phyloP scores from a whole-genome alignment of 2,888 invertebrate species.

The Pseudoips prasinana region DNA sequence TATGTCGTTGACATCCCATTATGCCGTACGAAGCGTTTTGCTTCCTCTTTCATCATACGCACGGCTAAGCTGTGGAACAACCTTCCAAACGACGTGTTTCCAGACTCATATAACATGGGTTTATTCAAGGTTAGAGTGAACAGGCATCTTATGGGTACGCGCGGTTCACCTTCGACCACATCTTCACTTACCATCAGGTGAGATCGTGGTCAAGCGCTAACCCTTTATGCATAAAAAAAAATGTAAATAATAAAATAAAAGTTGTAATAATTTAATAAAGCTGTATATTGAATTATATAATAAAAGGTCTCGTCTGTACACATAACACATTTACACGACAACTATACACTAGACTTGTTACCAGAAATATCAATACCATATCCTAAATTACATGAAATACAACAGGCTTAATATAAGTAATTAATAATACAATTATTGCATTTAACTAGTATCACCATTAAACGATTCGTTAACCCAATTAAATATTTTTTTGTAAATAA shows the following conservation, averaged over 20 bases:
- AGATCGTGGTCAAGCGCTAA: too few relatives aligned
- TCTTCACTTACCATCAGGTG: too few relatives aligned
- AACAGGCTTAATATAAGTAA: conserved; percentile 47
- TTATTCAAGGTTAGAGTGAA: too few relatives aligned
- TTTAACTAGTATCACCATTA: conserved; percentile 71
- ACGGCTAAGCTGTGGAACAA: too few relatives aligned
- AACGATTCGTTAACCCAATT: conserved; percentile 57
- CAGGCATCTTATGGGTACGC: too few relatives aligned
- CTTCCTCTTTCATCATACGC: too few relatives aligned
- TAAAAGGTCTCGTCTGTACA: conserved; percentile 66
- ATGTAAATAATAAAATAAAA: conserved; percentile 31
- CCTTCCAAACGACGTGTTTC: too few relatives aligned
- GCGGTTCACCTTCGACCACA: too few relatives aligned
- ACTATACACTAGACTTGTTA: conserved; percentile 39
- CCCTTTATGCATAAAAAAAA: too few relatives aligned
- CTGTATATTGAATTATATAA: conserved; percentile 70
- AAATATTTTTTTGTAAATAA: conserved; percentile 55
- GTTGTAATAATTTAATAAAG: conserved; percentile 52
- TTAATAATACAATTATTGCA: conserved; percentile 53
- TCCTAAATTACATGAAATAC: conserved; percentile 54
- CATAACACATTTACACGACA: conserved; percentile 63
- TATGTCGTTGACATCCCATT: too few relatives aligned
- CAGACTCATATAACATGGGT: too few relatives aligned
- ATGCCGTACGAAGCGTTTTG: too few relatives aligned
- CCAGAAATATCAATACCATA: conserved; percentile 47